Percentiles rank a stretch among this genome's conserved stretches.
These are phyloP conservation scores for Pangasius larnaudii DNA, from an alignment of 2,797 vertebrate genomes.

Conservation along the genomic window DNA sequence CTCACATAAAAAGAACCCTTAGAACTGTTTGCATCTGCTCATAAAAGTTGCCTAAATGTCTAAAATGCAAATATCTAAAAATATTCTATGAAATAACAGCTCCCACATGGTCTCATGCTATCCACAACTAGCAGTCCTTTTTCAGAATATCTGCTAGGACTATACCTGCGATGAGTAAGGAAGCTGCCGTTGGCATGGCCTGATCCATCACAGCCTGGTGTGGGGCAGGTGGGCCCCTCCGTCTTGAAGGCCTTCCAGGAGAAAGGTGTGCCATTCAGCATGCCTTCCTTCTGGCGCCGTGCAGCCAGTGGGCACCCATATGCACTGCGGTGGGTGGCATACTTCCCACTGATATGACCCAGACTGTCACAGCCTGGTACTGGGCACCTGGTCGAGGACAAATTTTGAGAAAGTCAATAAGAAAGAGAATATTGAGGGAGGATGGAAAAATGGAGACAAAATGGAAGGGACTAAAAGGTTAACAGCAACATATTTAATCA, in stretches of 20 bases:
- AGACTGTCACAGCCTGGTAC: conserved; percentile 96
- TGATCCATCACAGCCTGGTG: conserved; percentile 92
- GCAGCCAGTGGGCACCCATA: conserved; percentile 94
- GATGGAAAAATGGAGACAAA: not conserved
- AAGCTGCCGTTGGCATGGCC: conserved; percentile 98
- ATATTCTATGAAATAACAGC: not conserved
- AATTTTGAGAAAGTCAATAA: conserved; percentile 5
- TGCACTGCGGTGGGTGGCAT: conserved; percentile 94
- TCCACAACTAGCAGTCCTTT: not conserved
- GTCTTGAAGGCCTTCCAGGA: conserved; percentile 97
- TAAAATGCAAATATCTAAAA: conserved; percentile 3
- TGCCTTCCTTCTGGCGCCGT: conserved; percentile 93
- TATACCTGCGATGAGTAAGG: conserved; percentile 95
- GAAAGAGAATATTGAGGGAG: not conserved
- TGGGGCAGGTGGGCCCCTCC: conserved; percentile 93
- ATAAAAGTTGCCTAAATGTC: not conserved
- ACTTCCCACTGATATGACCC: conserved; percentile 97
- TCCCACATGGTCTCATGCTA: not conserved
- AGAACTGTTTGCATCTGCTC: not conserved
- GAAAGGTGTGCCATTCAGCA: conserved; percentile 90
- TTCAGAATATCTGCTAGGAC: not conserved
- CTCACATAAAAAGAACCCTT: not conserved
- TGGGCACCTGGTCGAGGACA: conserved; percentile 82
- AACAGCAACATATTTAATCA: conserved; percentile 25
- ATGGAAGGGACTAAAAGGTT: not conserved